Conservation (phyloP, 1,140 invertebrate species). For the Drosophila nikananu region DNA sequence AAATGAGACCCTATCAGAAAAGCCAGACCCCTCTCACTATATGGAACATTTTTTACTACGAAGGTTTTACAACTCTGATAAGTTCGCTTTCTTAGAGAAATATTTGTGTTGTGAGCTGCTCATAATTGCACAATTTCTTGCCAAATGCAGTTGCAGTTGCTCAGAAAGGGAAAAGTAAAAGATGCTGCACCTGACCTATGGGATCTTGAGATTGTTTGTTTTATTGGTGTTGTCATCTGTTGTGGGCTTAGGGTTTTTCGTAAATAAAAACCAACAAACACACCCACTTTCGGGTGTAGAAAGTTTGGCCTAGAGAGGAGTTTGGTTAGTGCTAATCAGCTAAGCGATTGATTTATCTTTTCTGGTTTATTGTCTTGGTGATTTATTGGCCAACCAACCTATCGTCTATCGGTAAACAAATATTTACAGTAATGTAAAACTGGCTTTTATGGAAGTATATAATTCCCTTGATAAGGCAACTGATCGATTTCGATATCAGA, state of each 20-base stretch:
- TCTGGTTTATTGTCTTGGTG: slow-evolving; percentile 25
- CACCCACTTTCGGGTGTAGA: slow-evolving; percentile 64
- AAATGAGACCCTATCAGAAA: slow-evolving; percentile 10
- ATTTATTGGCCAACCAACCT: slow-evolving; percentile 34
- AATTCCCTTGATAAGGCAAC: slow-evolving; percentile 22
- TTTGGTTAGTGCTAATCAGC: slow-evolving; percentile 36
- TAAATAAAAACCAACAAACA: slow-evolving; percentile 66
- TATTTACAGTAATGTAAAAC: slow-evolving; percentile 51
- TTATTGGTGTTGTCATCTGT: slow-evolving; percentile 36
- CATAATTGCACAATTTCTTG: slow-evolving; percentile 62
- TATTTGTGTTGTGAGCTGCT: slow-evolving; percentile 33
- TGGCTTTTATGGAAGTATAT: slow-evolving; percentile 34
- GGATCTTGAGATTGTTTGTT: slow-evolving; percentile 10
- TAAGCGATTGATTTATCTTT: slow-evolving; percentile 46
- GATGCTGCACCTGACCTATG: slow-evolving; percentile 66
- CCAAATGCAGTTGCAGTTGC: slow-evolving; percentile 65
- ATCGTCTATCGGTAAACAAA: slow-evolving; percentile 30
- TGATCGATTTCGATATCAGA: slow-evolving; percentile 19
- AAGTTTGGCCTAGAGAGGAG: slow-evolving; percentile 26
- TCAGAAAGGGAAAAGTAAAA: not conserved
- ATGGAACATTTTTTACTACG: slow-evolving; percentile 32
- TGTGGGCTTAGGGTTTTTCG: slow-evolving; percentile 41
- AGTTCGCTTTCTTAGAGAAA: slow-evolving; percentile 53
- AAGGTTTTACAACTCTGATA: slow-evolving; percentile 36
- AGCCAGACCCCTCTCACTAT: slow-evolving; percentile 3